phyloP scores from a whole-genome alignment of 2,888 invertebrate species.

The Caenorhabditis sp. region DNA sequence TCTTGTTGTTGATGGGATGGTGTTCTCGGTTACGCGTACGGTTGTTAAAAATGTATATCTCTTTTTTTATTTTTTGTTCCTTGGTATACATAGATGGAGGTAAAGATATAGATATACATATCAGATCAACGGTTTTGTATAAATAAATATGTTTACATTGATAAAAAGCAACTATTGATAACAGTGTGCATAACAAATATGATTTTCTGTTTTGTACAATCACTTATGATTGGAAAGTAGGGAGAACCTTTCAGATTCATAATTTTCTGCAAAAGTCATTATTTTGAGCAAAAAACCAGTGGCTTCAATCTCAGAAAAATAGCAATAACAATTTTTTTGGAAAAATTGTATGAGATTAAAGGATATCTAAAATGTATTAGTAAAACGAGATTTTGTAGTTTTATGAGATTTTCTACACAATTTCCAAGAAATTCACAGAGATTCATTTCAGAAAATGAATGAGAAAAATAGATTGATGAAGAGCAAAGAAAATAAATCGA shows the following conservation, averaged over 20 bases:
- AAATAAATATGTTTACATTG: background rate
- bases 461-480: no score
- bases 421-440: no score
- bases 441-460: no score
- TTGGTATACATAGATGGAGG: background rate
- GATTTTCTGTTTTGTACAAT: background rate
- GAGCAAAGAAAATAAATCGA: no score
- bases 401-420: background rate
- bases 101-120: background rate
- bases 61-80: background rate
- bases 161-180: background rate
- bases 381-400: background rate
- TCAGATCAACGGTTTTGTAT: background rate
- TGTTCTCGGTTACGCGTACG: constrained; percentile 4
- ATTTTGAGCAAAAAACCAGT: no score
- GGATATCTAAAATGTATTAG: no score
- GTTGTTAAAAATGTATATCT: constrained; percentile 1
- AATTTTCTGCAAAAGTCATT: no score
- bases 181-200: background rate
- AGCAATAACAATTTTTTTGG: no score
- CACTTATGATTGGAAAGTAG: no score
- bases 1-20: background rate
- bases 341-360: no score
- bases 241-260: no score
- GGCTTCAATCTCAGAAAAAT: no score